phyloP scores from a whole-genome alignment of 2,797 vertebrate genomes.

The Huso huso region DNA sequence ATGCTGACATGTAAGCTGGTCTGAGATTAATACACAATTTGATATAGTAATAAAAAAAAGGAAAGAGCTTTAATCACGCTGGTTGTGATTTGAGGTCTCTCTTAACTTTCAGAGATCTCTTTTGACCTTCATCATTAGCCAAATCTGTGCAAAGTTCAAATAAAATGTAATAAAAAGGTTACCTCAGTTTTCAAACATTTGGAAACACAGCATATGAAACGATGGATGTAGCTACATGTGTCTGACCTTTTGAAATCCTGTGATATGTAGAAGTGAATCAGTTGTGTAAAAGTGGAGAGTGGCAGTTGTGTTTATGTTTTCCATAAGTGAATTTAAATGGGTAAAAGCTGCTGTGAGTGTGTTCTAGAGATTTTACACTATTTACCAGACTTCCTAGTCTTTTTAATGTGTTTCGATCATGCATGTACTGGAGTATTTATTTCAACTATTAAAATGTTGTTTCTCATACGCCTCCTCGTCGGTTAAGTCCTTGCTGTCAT shows the following conservation, averaged over 20 bases:
- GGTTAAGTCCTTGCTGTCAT: neutral
- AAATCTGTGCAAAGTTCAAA: slow-evolving; percentile 47
- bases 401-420: slow-evolving; percentile 82
- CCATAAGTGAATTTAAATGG: slow-evolving; percentile 72
- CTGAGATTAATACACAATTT: slow-evolving; percentile 26
- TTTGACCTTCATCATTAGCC: slow-evolving; percentile 40
- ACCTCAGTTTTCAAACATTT: slow-evolving; percentile 83
- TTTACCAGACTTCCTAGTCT: slow-evolving; percentile 81
- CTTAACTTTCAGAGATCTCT: slow-evolving; percentile 43
- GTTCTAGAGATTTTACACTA: slow-evolving; percentile 89
- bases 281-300: slow-evolving; percentile 61
- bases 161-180: slow-evolving; percentile 69
- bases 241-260: slow-evolving; percentile 53
- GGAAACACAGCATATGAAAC: slow-evolving; percentile 52
- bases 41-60: slow-evolving; percentile 20
- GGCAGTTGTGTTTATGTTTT: slow-evolving; percentile 51
- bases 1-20: slow-evolving; percentile 25
- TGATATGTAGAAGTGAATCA: slow-evolving; percentile 64
- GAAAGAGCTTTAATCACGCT: slow-evolving; percentile 59
- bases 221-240: slow-evolving; percentile 76
- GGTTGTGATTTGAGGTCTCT: slow-evolving; percentile 55
- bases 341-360: slow-evolving; percentile 86
- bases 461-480: slow-evolving; percentile 57
- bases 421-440: slow-evolving; percentile 99
- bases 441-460: slow-evolving; percentile 96